Evolutionary conservation across 2,113 vertebrate species (phyloP).

Genomic region (Numida meleagris): DNA sequence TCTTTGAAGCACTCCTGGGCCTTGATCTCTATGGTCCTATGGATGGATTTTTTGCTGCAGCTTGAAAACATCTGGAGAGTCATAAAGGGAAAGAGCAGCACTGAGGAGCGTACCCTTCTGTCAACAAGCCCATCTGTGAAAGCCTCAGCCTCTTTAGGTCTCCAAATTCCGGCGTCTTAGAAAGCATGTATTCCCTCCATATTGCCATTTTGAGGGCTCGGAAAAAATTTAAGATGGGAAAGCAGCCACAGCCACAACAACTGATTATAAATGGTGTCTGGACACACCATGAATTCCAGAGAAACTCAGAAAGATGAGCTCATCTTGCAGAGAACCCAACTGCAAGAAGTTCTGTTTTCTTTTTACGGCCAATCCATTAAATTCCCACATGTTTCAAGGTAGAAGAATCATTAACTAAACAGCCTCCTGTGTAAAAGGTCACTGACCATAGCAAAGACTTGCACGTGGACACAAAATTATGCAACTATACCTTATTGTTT

Average conservation of each 20-base stretch:
- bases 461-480: not conserved
- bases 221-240: not conserved
- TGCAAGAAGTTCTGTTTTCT: not conserved
- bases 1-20: constrained; percentile 90
- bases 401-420: not conserved
- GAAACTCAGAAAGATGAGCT: not conserved
- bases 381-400: not conserved
- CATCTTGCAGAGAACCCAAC: not conserved
- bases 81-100: not conserved
- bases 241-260: not conserved
- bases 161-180: not conserved
- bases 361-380: not conserved
- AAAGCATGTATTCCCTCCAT: not conserved
- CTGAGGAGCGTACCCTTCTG: not conserved
- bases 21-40: constrained; percentile 87
- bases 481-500: constrained; percentile 92
- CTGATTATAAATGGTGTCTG: not conserved
- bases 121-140: not conserved
- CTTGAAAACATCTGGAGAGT: constrained; percentile 89
- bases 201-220: not conserved
- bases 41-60: constrained; percentile 95
- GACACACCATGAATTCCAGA: not conserved
- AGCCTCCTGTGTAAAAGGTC: not conserved
- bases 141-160: not conserved
- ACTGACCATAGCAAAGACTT: not conserved